Base-by-base conservation (phyloP, 2,888 invertebrate genomes). In the Achlya flavicornis region DNA sequence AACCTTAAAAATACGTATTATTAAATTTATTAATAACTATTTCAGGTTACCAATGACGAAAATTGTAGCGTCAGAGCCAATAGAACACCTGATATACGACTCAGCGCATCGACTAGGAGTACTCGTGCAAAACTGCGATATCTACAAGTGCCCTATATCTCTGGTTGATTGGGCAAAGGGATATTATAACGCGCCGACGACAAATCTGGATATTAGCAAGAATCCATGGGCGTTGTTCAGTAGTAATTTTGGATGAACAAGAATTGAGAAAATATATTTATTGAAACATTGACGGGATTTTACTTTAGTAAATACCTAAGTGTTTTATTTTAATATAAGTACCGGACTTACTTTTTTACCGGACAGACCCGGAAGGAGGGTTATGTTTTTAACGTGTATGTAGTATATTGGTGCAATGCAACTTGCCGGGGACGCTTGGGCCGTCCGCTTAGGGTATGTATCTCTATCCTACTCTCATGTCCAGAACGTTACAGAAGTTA, bases 161-260 rank as follows among this genome's bases (percentile, higher is more conserved):
- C 85, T 96, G 67, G 91, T 96, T 63, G 96, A 96, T 75, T 85
- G 96, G 87, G 95, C 95, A 26, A 88, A 96, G 68, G 96, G 96
- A 19, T 89, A 88, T 61, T 88, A 90, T 58, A 84, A 87, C n/a
- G 86, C 88, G 0, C 85, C 85, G 0, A 72, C 85, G 0, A 80
- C 87, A 3, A 74, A 62, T 1, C 38, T 70, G 1, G 79, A 85
- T 57, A 72, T 74, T 4, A 68, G 65, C 0, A 72, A 60, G 11
- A 79, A 67, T 11, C 87, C 84, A 61, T 86, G 85, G 86, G 67
- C 80, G 0, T 63, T 84, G n/a, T 85, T 85, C 61, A 84, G 79
- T 48, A 84, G 74, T 64, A 77, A 62, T 68, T 88, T 87, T 70
- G 80, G 79, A 62, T 84, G 74, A 69, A 61, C 53, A 69, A 72